Evolutionary conservation across 1,140 invertebrate genomes (phyloP), one percentile per base, ranked within the genome.

Genomic region (Drosophila parvula): DNA sequence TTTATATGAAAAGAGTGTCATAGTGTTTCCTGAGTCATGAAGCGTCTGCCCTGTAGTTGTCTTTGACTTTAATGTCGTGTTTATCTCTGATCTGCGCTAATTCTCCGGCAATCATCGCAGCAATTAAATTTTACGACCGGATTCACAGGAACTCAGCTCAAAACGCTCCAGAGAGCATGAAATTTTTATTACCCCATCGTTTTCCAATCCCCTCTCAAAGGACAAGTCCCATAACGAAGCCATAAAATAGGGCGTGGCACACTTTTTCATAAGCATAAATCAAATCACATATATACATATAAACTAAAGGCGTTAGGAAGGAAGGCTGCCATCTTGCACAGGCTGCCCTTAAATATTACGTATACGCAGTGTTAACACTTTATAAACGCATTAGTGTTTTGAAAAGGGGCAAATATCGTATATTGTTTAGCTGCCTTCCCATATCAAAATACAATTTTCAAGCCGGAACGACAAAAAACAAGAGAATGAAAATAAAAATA

Each of bases 321-420:
- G 30, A 36, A n/a, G 28, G n/a, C 12, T 50, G 51, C 10, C 56
- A 70, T 32, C 60, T 55, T 40, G 65, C 64, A 68, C 60, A 83
- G 73, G 77, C 63, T 81, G 82, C 75, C 47, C 76, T 81, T 86
- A 86, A 88, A 82, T 83, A 78, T 88, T 78, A 70, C 80, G 74
- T 69, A 89, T 80, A 88, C 84, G 74, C 68, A 71, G 65, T 78
- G 84, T 88, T 89, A 89, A 76, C 84, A 89, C 80, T 89, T 88
- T 84, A 89, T 89, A 89, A 89, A 78, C 74, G 67, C 84, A 88
- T 89, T 89, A 86, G 78, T 63, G 57, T 57, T 30, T 34, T 36
- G 38, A 44, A 74, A 41, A 45, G 16, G 48, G 58, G 16, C 18
- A 69, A 62, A 68, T 68, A 48, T 62, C 27, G 34, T 48, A 34